phyloP scores from a whole-genome alignment of 2,888 invertebrate species.

The Drosophila macrospina region DNA sequence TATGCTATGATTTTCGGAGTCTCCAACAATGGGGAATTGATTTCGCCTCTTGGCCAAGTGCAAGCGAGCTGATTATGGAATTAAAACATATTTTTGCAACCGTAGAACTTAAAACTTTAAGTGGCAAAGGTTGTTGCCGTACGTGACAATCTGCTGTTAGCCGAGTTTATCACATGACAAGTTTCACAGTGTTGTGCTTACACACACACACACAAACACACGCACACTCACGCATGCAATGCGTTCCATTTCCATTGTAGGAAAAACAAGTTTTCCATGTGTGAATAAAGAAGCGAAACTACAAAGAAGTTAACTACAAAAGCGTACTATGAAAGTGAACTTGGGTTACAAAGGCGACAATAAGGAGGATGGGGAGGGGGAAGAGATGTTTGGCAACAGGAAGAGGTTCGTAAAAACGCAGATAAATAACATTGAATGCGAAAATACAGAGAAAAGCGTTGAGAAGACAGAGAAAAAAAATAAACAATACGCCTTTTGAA shows the following conservation, averaged over 20 bases:
- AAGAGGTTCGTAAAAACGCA: conserved; percentile 44
- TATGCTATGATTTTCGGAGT: conserved; percentile 58
- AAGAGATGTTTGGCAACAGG: not conserved
- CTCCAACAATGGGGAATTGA: conserved; percentile 70
- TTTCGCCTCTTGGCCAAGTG: conserved; percentile 58
- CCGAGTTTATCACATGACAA: conserved; percentile 73
- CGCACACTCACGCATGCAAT: conserved; percentile 33
- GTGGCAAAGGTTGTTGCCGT: conserved; percentile 74
- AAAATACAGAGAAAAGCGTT: conserved; percentile 49
- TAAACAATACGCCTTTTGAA: conserved; percentile 79
- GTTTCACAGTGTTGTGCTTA: conserved; percentile 36
- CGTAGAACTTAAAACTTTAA: conserved; percentile 70
- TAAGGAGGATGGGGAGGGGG: not conserved
- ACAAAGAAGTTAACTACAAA: conserved; percentile 77
- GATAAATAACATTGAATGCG: conserved; percentile 76
- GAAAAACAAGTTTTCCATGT: conserved; percentile 36
- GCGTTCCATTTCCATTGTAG: conserved; percentile 57
- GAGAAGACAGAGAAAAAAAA: conserved; percentile 41
- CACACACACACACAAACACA: conserved; percentile 23
- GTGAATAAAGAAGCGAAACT: conserved; percentile 70
- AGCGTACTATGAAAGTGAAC: conserved; percentile 65
- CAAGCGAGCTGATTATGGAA: conserved; percentile 71
- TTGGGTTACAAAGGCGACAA: conserved; percentile 68
- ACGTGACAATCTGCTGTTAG: conserved; percentile 67
- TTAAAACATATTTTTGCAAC: conserved; percentile 72